These are phyloP conservation scores for Rhynchotus rufescens DNA, from an alignment of 2,797 vertebrate species.

Conservation along the genomic window DNA sequence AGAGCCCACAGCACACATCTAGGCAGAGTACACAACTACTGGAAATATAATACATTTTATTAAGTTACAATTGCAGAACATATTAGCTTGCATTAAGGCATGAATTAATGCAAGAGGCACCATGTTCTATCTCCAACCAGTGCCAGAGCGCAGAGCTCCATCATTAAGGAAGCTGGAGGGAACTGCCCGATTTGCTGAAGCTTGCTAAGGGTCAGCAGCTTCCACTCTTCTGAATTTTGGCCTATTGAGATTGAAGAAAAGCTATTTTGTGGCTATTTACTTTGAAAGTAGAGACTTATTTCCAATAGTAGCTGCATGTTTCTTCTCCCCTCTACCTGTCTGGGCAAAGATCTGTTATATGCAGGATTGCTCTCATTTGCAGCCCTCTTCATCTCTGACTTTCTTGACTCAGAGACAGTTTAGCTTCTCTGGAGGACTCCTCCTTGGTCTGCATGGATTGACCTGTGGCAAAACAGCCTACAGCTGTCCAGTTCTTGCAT, in stretches of 20 bases:
- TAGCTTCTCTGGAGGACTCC: neutral
- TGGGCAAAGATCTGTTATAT: neutral
- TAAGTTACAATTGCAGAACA: conserved; percentile 1
- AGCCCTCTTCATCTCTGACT: neutral
- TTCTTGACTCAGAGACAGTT: neutral
- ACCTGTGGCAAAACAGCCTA: neutral
- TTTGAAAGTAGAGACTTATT: neutral
- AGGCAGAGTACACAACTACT: neutral
- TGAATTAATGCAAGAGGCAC: neutral
- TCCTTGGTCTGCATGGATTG: neutral
- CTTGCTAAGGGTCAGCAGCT: too few species aligned
- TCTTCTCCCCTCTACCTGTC: too few species aligned
- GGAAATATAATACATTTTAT: conserved; percentile 10
- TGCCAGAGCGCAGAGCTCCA: neutral
- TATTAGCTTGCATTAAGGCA: neutral
- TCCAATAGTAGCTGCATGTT: neutral
- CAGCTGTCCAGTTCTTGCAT: neutral
- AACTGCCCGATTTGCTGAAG: neutral
- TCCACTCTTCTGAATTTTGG: neutral
- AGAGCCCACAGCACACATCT: rapidly evolving
- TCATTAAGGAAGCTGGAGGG: neutral
- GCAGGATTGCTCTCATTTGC: neutral
- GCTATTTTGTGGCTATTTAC: neutral
- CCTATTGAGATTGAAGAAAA: neutral
- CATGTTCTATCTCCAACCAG: neutral